Evolutionary conservation across 2,113 vertebrate species (phyloP), one percentile per base, ranked within the genome.

Genomic region (Passer montanus): DNA sequence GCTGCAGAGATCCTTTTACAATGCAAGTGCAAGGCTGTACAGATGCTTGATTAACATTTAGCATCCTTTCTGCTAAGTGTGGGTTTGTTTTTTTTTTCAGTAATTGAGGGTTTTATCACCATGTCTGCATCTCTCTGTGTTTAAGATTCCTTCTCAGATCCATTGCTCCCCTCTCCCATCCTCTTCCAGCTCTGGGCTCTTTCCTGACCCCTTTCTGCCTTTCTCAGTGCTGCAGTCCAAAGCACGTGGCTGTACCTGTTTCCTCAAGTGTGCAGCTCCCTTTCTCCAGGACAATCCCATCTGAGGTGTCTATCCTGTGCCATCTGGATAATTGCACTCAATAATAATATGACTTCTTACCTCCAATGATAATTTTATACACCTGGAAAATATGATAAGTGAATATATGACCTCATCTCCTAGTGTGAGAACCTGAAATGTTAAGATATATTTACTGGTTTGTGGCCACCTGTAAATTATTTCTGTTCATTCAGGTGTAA

Each of bases 1-100:
- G 92, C 49, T 78, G 28, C 46, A 78, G 84, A 88, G 53, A 31
- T 47, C 8, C 28, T 72, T 44, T 43, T 27, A 35, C 20, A 68
- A 75, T 46, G 49, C 47, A 68, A 94, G 44, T 21, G 30, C 49
- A 53, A 75, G 41, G 49, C 56, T 89, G 39, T 90, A 63, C 52
- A 68, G 60, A 72, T 79, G 74, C 69, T 79, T 89, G 66, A 89
- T 89, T 84, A 91, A 87, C 69, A 53, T 81, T 91, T 87, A 92
- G 22, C 44, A 68, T 90, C 26, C 28, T 75, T 80, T 92, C 41
- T 84, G 27, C 35, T 94, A 43, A 60, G 30, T 79, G n/a, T 37
- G n/a, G 23, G 27, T 41, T 70, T 37, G n/a, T n/a, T 11, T 2
- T 10, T 49, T 49, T 56, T 12, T 74, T n/a, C 55, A 24, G 31